Percentiles rank a stretch among this genome's conserved stretches.
Evolutionary conservation across 2,797 vertebrate genomes (phyloP).

Genomic region (Nannoperca obscura): DNA sequence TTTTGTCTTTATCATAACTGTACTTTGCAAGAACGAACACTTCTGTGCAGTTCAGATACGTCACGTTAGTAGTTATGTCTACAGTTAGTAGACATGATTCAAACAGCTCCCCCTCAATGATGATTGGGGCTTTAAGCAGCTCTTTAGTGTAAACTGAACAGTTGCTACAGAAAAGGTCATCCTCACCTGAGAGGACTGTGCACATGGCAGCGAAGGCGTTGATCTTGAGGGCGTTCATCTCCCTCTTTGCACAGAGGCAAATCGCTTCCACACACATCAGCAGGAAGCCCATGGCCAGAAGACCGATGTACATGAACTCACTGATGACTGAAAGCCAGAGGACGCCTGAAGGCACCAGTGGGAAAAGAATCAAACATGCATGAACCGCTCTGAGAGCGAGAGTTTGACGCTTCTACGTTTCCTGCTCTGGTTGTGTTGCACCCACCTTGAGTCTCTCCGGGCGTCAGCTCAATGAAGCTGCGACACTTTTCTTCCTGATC

Average conservation of each 20-base stretch:
- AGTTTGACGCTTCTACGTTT: background rate
- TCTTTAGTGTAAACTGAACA: too few relatives aligned
- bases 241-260: conserved; percentile 85
- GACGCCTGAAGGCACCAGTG: conserved; percentile 73
- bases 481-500: conserved; percentile 86
- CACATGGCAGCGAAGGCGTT: conserved; percentile 89
- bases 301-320: conserved; percentile 87
- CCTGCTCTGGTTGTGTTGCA: background rate
- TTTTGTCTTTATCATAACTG: background rate
- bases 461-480: conserved; percentile 89
- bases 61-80: too few relatives aligned
- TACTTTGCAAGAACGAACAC: background rate
- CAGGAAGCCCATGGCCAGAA: conserved; percentile 88
- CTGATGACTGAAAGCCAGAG: conserved; percentile 86
- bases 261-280: conserved; percentile 88
- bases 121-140: background rate
- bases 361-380: fast-evolving
- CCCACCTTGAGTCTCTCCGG: conserved; percentile 86
- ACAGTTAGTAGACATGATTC: background rate
- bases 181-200: conserved; percentile 88
- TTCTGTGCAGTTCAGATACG: too few relatives aligned
- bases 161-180: background rate
- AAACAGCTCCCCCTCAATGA: background rate
- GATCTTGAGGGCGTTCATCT: conserved; percentile 89
- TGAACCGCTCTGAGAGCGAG: background rate